phyloP scores from a whole-genome alignment of 2,113 vertebrate species.

The Salvelinus namaycush region DNA sequence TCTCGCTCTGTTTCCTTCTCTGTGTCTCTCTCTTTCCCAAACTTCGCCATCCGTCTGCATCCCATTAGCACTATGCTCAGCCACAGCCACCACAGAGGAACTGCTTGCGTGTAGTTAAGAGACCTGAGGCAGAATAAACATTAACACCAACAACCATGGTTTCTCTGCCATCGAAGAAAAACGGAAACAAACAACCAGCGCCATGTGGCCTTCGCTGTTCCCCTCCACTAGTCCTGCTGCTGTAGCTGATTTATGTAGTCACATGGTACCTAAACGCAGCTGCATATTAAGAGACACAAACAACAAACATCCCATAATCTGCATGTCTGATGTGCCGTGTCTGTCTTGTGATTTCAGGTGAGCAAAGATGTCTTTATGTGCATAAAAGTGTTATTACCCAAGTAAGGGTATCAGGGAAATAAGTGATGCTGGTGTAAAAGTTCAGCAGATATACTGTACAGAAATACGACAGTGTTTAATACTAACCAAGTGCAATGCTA shows the following conservation, averaged over 20 bases:
- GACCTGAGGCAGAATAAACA: constrained; percentile 40
- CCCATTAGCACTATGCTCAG: constrained; percentile 11
- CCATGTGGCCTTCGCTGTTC: constrained; percentile 31
- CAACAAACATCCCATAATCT: no score
- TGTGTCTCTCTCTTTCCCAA: background rate
- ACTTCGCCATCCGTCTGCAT: constrained; percentile 8
- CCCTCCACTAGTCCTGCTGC: background rate
- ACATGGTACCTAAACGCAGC: background rate
- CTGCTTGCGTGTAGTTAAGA: constrained; percentile 29
- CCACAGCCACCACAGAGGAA: constrained; percentile 25
- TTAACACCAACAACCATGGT: constrained; percentile 32
- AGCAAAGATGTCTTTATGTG: no score
- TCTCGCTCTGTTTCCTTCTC: background rate
- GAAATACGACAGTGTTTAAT: no score
- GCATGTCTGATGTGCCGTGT: background rate
- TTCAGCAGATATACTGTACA: no score
- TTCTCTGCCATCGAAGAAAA: constrained; percentile 18
- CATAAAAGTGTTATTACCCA: no score
- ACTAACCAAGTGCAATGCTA: no score
- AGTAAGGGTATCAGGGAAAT: no score
- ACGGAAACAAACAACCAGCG: constrained; percentile 31
- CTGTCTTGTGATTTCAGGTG: background rate
- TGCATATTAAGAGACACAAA: no score
- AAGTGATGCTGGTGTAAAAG: no score
- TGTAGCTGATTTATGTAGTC: background rate